Percentiles rank a stretch among this genome's conserved stretches.
Conservation (phyloP, 2,113 vertebrate species). For the Arenaria interpres region DNA sequence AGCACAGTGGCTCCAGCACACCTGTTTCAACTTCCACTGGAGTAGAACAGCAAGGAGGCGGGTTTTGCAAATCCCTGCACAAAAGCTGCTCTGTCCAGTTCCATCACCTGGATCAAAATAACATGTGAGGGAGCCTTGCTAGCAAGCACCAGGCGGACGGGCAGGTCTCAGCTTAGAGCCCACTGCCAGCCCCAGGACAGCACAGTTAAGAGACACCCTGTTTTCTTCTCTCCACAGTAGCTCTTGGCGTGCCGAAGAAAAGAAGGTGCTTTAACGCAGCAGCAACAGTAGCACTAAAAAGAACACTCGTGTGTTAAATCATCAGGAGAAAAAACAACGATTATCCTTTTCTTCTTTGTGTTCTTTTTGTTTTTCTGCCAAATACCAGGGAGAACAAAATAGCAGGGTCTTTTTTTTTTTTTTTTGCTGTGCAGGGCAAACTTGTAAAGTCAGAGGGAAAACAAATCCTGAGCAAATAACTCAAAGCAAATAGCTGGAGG, state of each 20-base stretch:
- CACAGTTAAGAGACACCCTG: background rate
- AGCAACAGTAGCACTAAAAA: conserved; percentile 42
- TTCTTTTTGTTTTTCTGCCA: conserved; percentile 54
- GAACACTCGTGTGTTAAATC: conserved; percentile 32
- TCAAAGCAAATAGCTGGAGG: conserved; percentile 52
- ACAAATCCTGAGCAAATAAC: conserved; percentile 62
- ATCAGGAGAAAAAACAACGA: conserved; percentile 13
- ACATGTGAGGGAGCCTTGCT: background rate
- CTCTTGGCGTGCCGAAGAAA: background rate
- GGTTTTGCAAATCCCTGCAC: conserved; percentile 27
- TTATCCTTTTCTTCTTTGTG: conserved; percentile 46
- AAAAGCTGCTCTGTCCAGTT: conserved; percentile 41
- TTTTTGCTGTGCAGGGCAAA: conserved; percentile 45
- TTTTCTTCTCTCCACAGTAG: background rate
- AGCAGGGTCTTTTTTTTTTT: background rate
- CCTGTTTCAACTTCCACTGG: conserved; percentile 17
- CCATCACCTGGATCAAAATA: conserved; percentile 37
- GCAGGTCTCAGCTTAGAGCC: background rate
- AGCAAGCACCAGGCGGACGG: background rate
- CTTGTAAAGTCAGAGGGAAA: conserved; percentile 53
- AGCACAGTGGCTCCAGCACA: background rate
- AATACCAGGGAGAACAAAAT: conserved; percentile 43
- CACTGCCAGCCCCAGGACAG: background rate
- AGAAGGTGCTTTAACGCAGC: conserved; percentile 18
- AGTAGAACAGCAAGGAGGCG: background rate